A percentile compares a stretch with the other conserved stretches of the same genome.
Evolutionary conservation across 2,113 vertebrate genomes (phyloP).

Genomic region (Etheostoma spectabile): DNA sequence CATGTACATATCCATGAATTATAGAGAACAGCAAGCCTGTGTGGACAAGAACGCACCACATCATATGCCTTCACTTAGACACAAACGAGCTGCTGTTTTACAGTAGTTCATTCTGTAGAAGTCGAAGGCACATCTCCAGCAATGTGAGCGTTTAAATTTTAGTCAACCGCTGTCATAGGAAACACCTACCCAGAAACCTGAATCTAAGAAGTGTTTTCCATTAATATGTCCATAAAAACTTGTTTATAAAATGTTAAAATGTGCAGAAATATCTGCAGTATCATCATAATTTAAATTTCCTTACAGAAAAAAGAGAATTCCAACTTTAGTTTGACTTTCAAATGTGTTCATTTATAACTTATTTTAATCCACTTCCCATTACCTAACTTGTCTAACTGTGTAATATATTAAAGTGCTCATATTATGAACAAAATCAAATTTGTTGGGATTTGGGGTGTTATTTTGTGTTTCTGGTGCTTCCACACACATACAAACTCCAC

Average conservation of each 20-base stretch:
- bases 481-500: too few relatives aligned
- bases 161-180: too few relatives aligned
- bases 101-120: neutral
- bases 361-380: neutral
- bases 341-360: neutral
- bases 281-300: neutral
- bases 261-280: neutral
- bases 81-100: constrained; percentile 25
- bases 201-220: neutral
- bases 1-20: constrained; percentile 57
- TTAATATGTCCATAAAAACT: neutral
- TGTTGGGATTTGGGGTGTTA: too few relatives aligned
- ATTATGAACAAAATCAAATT: too few relatives aligned
- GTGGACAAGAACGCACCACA: constrained; percentile 18
- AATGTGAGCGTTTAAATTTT: too few relatives aligned
- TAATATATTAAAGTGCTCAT: neutral
- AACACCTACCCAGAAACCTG: neutral
- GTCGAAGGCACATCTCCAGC: too few relatives aligned
- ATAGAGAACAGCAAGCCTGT: constrained; percentile 43
- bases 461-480: too few relatives aligned
- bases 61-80: constrained; percentile 35
- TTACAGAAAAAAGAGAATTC: neutral
- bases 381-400: neutral
- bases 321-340: neutral
- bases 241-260: too few relatives aligned